Evolutionary conservation across 2,113 vertebrate genomes (phyloP).

Genomic region (Bubo blakistoni): DNA sequence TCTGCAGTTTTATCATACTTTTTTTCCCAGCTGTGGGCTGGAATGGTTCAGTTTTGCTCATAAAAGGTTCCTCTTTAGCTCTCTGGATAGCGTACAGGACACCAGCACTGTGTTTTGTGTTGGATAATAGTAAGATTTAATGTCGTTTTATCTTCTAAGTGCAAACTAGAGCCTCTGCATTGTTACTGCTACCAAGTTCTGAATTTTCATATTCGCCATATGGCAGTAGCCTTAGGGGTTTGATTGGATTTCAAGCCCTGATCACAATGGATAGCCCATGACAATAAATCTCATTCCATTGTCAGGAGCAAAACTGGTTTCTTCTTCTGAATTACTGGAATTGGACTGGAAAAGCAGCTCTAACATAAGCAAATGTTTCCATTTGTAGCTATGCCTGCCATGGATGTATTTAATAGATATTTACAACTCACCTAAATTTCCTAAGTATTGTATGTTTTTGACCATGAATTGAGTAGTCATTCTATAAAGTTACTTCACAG

Average conservation of each 20-base stretch:
- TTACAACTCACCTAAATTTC: slow-evolving; percentile 65
- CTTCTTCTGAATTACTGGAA: not conserved
- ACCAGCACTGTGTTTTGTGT: not conserved
- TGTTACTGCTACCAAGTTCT: not conserved
- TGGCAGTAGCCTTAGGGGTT: not conserved
- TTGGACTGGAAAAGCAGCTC: slow-evolving; percentile 70
- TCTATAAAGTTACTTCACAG: slow-evolving; percentile 72
- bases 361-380: slow-evolving; percentile 63
- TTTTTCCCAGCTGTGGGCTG: not conserved
- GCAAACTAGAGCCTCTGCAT: not conserved
- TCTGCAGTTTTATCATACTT: not conserved
- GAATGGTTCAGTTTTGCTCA: not conserved
- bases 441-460: slow-evolving; percentile 69
- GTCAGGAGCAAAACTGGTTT: not conserved
- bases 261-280: not conserved
- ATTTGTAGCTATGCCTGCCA: slow-evolving; percentile 48
- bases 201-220: not conserved
- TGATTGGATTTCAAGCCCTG: not conserved
- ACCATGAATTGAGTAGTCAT: slow-evolving; percentile 69
- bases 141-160: not conserved
- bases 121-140: not conserved
- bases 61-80: not conserved
- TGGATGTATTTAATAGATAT: slow-evolving; percentile 83
- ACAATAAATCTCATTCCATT: not conserved
- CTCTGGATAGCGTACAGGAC: not conserved